Conservation (phyloP, 2,797 vertebrate genomes). For the Chromis chromis region DNA sequence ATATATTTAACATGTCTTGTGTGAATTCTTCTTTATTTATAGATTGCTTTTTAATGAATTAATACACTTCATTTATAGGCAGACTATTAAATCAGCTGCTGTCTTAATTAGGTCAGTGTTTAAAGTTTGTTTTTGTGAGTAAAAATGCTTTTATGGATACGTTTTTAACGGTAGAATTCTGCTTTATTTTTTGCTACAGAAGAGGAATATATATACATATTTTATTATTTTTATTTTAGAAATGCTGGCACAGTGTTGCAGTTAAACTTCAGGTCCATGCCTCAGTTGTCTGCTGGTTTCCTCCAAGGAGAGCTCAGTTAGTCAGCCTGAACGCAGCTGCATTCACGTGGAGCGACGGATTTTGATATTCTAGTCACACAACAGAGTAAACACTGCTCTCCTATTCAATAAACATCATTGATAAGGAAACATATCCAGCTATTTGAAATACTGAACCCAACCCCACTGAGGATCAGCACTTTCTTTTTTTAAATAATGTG, state of each 20-base stretch:
- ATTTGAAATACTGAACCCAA: conserved; percentile 41
- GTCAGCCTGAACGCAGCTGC: conserved; percentile 77
- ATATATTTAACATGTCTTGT: conserved; percentile 39
- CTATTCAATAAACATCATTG: conserved; percentile 80
- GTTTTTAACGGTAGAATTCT: not conserved
- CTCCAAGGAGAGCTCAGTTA: conserved; percentile 74
- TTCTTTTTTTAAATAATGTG: not conserved
- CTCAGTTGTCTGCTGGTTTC: conserved; percentile 62
- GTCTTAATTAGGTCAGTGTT: not conserved
- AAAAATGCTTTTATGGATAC: not conserved
- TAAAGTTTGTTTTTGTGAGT: conserved; percentile 1
- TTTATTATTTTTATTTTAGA: not conserved
- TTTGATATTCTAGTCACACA: conserved; percentile 83
- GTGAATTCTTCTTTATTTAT: conserved; percentile 54
- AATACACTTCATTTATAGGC: conserved; percentile 6
- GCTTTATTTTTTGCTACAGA: conserved; percentile 1
- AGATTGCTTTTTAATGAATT: conserved; percentile 41
- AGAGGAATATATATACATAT: not conserved
- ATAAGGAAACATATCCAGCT: conserved; percentile 65
- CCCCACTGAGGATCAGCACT: not conserved
- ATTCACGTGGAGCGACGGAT: conserved; percentile 64
- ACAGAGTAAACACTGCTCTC: conserved; percentile 78
- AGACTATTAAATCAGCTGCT: conserved; percentile 25
- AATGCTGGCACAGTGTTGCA: conserved; percentile 35
- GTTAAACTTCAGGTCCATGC: conserved; percentile 61